These are phyloP conservation scores for Rotaria sp. DNA, from an alignment of 2,888 invertebrate species.

Conservation along the genomic window DNA sequence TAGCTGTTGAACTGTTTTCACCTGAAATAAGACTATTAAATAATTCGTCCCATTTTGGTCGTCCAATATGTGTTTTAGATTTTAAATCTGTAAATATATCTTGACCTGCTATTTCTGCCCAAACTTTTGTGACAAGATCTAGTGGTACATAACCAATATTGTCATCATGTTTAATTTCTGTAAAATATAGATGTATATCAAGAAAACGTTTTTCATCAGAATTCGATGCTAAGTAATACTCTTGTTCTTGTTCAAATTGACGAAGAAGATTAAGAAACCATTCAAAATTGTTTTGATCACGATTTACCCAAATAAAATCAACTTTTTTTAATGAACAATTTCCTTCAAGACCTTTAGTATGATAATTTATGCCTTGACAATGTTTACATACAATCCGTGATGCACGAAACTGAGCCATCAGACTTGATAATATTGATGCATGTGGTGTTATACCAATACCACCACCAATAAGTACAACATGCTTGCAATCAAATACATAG, in stretches of 20 bases:
- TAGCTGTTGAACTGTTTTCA: not conserved
- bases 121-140: not conserved
- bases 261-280: conserved; percentile 39
- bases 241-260: conserved; percentile 38
- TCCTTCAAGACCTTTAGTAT: conserved; percentile 60
- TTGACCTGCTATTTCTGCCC: not conserved
- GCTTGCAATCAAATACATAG: conserved; percentile 84
- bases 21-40: not conserved
- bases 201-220: conserved; percentile 37
- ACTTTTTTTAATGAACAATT: conserved; percentile 30
- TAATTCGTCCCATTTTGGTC: not conserved
- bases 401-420: conserved; percentile 81
- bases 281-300: conserved; percentile 36
- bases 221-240: not conserved
- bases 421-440: conserved; percentile 83
- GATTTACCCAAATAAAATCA: conserved; percentile 41
- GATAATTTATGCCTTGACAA: conserved; percentile 71
- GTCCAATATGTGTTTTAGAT: not conserved
- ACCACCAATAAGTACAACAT: conserved; percentile 84
- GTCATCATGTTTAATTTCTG: not conserved
- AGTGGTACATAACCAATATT: not conserved
- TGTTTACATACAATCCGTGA: conserved; percentile 74
- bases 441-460: conserved; percentile 94
- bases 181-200: conserved; percentile 39
- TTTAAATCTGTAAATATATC: not conserved